Conservation (phyloP, 2,113 vertebrate species). For the Casuarius casuarius region DNA sequence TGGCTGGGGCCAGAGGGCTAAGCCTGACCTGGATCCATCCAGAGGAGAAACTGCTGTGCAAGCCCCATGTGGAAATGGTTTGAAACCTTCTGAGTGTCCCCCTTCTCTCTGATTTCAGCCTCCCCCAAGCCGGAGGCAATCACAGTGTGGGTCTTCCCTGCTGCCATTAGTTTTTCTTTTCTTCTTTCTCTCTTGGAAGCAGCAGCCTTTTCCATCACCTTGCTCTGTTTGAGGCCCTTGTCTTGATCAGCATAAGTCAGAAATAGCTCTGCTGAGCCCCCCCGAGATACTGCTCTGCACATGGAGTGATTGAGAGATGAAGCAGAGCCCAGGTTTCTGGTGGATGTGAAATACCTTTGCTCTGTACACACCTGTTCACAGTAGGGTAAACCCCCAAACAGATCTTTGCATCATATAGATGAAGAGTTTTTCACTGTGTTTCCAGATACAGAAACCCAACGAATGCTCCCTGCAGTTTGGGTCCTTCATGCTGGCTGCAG, state of each 20-base stretch:
- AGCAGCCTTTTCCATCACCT: background rate
- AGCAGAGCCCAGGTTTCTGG: background rate
- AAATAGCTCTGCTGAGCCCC: background rate
- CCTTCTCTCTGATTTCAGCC: rapidly evolving
- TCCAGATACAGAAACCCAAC: background rate
- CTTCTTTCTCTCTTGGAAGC: background rate
- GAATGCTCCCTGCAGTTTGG: background rate
- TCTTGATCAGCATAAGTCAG: background rate
- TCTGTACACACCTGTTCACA: background rate
- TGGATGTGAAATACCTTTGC: background rate
- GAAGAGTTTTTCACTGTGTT: background rate
- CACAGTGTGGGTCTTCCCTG: background rate
- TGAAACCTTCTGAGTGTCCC: background rate
- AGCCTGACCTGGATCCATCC: background rate
- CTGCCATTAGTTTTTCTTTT: background rate
- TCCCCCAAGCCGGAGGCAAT: background rate
- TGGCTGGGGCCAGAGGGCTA: background rate
- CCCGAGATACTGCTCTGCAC: background rate
- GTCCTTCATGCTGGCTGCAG: background rate
- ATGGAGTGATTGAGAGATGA: rapidly evolving
- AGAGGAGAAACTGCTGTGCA: slow-evolving; percentile 15
- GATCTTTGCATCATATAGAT: background rate
- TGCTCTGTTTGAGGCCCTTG: background rate
- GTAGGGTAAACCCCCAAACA: background rate
- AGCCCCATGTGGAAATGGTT: background rate